phyloP scores from a whole-genome alignment of 2,797 vertebrate genomes.

The Lagorchestes hirsutus region DNA sequence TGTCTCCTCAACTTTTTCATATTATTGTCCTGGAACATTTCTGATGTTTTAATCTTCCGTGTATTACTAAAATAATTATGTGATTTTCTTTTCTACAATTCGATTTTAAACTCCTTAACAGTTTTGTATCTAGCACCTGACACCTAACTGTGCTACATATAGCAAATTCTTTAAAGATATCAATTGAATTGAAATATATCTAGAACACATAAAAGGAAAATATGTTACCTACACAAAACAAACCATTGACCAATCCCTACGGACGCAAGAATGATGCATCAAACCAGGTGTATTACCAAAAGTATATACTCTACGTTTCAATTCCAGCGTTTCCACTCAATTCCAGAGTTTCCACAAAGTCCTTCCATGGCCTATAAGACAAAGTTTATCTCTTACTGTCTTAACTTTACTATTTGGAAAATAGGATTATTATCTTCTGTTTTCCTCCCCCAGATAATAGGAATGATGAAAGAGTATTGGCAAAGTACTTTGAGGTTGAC shows the following conservation, averaged over 20 bases:
- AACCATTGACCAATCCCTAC: background rate
- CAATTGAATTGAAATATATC: background rate
- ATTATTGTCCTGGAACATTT: background rate
- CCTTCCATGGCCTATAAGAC: background rate
- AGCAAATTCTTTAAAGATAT: background rate
- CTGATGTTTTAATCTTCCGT: background rate
- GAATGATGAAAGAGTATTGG: slow-evolving; percentile 11
- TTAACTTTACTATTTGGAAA: background rate
- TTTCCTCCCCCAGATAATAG: background rate
- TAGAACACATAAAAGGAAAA: background rate
- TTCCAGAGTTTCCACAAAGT: background rate
- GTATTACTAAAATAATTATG: background rate
- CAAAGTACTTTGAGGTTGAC: background rate
- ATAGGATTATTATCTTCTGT: background rate
- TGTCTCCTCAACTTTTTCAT: background rate
- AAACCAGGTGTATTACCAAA: slow-evolving; percentile 13
- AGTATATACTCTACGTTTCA: background rate
- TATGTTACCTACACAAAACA: background rate
- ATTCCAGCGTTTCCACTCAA: background rate
- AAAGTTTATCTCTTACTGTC: slow-evolving; percentile 11
- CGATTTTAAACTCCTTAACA: background rate
- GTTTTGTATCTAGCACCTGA: background rate
- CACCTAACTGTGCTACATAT: background rate
- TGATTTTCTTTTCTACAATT: background rate
- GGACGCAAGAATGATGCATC: background rate